Conservation (phyloP, 2,797 vertebrate species). For the Decapterus maruadsi region DNA sequence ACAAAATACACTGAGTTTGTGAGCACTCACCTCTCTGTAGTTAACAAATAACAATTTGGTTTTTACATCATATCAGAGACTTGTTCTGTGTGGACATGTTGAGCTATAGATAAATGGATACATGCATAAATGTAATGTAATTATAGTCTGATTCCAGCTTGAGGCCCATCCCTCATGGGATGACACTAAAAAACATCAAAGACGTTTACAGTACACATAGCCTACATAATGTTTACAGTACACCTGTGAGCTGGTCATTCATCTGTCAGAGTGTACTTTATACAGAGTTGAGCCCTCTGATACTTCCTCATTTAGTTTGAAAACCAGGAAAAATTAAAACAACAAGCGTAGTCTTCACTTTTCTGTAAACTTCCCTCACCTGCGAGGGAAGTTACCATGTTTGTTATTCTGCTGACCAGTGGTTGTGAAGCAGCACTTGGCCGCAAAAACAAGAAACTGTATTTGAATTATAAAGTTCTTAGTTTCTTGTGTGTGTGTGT, state of each 20-base stretch:
- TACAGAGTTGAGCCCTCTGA: neutral
- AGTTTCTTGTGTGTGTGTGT: conserved; percentile 8
- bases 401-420: neutral
- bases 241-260: neutral
- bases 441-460: neutral
- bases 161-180: neutral
- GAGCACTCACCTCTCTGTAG: neutral
- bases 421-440: neutral
- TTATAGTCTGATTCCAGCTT: neutral
- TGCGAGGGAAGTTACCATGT: too few species aligned
- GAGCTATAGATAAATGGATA: neutral
- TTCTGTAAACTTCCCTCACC: neutral
- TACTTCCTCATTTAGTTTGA: neutral
- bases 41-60: too few species aligned
- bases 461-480: neutral
- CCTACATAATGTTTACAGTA: conserved; percentile 24
- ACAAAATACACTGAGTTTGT: neutral
- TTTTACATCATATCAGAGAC: neutral
- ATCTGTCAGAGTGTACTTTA: neutral
- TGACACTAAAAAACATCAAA: neutral
- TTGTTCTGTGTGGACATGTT: neutral
- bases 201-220: conserved; percentile 11
- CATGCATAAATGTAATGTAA: neutral
- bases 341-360: neutral
- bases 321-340: neutral